A percentile compares a stretch with the other conserved stretches of the same genome.
Conservation (phyloP, 2,797 vertebrate genomes). For the Microchirus variegatus region DNA sequence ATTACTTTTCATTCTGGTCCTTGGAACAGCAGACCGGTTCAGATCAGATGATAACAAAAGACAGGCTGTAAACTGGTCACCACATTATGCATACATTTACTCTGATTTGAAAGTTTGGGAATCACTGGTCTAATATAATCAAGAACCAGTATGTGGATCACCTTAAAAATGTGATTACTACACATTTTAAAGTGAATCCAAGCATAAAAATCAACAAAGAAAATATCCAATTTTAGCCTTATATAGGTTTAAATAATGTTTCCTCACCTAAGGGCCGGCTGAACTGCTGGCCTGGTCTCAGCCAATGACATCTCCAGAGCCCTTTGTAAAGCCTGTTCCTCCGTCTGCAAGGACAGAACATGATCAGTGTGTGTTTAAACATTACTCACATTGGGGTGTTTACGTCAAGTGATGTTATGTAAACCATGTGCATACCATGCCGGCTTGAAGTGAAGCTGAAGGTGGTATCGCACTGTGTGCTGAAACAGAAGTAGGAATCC, state of each 20-base stretch:
- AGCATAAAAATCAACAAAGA: not conserved
- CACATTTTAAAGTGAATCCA: no score
- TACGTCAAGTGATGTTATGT: not conserved
- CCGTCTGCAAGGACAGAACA: constrained; percentile 81
- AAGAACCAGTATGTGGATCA: no score
- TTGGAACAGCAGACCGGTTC: no score
- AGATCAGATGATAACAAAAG: no score
- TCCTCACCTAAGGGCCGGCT: constrained; percentile 75
- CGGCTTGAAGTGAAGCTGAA: constrained; percentile 79
- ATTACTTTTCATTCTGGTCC: no score
- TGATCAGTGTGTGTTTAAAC: constrained; percentile 2
- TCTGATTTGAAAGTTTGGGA: no score
- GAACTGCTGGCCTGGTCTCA: constrained; percentile 77
- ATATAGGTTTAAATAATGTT: constrained; percentile 3
- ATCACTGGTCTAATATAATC: no score
- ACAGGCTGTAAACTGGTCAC: no score
- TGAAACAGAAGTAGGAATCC: constrained; percentile 67
- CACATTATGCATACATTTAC: no score
- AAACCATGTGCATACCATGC: constrained; percentile 71
- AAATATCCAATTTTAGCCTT: not conserved
- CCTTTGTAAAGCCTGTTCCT: constrained; percentile 95
- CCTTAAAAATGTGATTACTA: no score
- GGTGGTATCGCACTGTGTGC: constrained; percentile 77
- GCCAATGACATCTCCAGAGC: constrained; percentile 95
- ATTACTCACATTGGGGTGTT: not conserved